A percentile compares a stretch with the other conserved stretches of the same genome.
phyloP scores from a whole-genome alignment of 2,888 invertebrate genomes.

The Plagiodera versicolora region DNA sequence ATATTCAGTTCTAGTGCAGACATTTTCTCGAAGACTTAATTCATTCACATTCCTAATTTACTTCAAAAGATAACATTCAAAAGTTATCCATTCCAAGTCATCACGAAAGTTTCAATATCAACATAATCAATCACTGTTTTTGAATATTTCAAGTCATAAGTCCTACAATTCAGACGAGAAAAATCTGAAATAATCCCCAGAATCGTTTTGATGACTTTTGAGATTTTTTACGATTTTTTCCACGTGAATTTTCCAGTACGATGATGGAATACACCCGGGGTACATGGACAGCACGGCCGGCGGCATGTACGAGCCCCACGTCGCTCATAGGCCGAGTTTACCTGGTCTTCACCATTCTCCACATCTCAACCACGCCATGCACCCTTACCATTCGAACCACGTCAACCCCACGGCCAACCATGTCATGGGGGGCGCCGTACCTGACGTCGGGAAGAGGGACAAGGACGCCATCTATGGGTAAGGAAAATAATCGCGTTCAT shows the following conservation, averaged over 20 bases:
- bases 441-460: conserved; percentile 95
- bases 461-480: conserved; percentile 99
- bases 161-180: neutral
- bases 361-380: conserved; percentile 79
- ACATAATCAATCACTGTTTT: too few species aligned
- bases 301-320: conserved; percentile 78
- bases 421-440: conserved; percentile 77
- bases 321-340: conserved; percentile 64
- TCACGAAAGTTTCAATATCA: too few species aligned
- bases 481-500: too few species aligned
- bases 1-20: too few species aligned
- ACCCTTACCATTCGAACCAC: conserved; percentile 76
- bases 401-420: conserved; percentile 74
- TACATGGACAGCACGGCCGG: conserved; percentile 78
- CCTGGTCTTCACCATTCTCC: conserved; percentile 76
- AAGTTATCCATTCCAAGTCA: too few species aligned
- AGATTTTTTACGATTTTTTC: neutral
- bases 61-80: too few species aligned
- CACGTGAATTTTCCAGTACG: conserved; percentile 69
- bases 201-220: too few species aligned
- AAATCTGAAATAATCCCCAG: too few species aligned
- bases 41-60: too few species aligned
- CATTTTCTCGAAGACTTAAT: too few species aligned
- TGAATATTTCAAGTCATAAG: too few species aligned
- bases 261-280: conserved; percentile 90